These are phyloP conservation scores for Caerostris darwini DNA, from an alignment of 1,140 invertebrate genomes.

Conservation along the genomic window DNA sequence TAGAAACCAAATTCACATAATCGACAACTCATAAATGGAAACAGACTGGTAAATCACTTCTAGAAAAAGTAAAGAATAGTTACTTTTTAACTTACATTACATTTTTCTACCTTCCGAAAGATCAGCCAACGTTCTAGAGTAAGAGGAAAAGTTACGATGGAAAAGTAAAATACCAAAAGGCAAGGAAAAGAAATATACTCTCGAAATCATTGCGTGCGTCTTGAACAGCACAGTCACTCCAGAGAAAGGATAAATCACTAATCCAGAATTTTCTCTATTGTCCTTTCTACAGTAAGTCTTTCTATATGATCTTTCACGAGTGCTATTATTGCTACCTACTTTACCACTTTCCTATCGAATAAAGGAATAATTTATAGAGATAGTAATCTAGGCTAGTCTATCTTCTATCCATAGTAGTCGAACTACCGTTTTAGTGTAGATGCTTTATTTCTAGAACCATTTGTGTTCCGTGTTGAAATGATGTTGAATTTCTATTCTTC, in stretches of 20 bases:
- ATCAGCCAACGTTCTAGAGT: not conserved
- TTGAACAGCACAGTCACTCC: not conserved
- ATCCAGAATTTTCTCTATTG: slow-evolving; percentile 70
- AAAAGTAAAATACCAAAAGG: not conserved
- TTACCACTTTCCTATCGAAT: slow-evolving; percentile 56
- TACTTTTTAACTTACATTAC: not conserved
- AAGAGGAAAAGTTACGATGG: not conserved
- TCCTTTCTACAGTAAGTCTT: slow-evolving; percentile 7
- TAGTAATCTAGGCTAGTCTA: slow-evolving; percentile 63
- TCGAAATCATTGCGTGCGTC: slow-evolving; percentile 49
- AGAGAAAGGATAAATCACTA: slow-evolving; percentile 38
- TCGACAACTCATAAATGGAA: not conserved
- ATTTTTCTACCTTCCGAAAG: not conserved
- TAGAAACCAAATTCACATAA: not conserved
- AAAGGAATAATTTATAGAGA: slow-evolving; percentile 74
- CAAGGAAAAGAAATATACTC: slow-evolving; percentile 7
- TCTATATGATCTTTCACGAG: slow-evolving; percentile 66
- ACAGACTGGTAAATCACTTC: not conserved
- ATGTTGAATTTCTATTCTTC: slow-evolving; percentile 42
- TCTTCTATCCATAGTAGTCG: slow-evolving; percentile 33
- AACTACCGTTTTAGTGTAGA: slow-evolving; percentile 34
- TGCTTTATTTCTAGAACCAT: slow-evolving; percentile 46
- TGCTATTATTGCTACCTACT: slow-evolving; percentile 72
- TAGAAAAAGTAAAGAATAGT: not conserved
- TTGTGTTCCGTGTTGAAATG: slow-evolving; percentile 16